Conservation (phyloP, 1,140 invertebrate genomes). For the Metaphire vulgaris region DNA sequence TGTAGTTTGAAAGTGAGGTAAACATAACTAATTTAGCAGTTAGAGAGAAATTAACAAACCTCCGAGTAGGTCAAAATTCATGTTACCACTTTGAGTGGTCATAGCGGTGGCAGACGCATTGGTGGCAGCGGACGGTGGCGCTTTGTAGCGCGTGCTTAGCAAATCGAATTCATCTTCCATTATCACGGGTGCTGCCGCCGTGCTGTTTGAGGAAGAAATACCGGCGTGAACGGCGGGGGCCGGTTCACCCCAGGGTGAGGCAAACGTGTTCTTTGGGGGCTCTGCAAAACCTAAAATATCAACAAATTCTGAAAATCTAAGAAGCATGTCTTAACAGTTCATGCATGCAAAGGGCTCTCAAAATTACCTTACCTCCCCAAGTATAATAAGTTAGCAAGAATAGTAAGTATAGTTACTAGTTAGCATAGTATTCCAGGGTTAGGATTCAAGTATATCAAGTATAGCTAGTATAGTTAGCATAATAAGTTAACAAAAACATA, state of each 20-base stretch:
- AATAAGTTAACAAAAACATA: no score
- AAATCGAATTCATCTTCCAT: constrained; percentile 46
- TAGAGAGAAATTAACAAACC: background rate
- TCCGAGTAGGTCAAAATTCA: background rate
- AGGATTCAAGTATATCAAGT: no score
- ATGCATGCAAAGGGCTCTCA: no score
- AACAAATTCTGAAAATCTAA: background rate
- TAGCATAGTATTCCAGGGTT: no score
- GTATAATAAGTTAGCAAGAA: no score
- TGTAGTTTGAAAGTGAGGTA: no score
- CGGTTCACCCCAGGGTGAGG: background rate
- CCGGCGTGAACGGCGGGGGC: background rate
- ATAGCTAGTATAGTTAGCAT: no score
- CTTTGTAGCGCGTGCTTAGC: constrained; percentile 30
- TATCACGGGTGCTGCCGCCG: constrained; percentile 3
- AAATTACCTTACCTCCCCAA: no score
- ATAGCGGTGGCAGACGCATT: background rate
- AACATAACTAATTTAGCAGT: no score
- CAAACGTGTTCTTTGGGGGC: background rate
- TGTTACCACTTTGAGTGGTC: constrained; percentile 26
- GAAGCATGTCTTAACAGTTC: no score
- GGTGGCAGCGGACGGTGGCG: background rate
- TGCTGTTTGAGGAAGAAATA: background rate
- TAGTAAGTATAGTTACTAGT: no score
- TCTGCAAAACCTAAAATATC: background rate